Base-by-base conservation (phyloP, 2,888 invertebrate species). In the Mellilla xanthometata region DNA sequence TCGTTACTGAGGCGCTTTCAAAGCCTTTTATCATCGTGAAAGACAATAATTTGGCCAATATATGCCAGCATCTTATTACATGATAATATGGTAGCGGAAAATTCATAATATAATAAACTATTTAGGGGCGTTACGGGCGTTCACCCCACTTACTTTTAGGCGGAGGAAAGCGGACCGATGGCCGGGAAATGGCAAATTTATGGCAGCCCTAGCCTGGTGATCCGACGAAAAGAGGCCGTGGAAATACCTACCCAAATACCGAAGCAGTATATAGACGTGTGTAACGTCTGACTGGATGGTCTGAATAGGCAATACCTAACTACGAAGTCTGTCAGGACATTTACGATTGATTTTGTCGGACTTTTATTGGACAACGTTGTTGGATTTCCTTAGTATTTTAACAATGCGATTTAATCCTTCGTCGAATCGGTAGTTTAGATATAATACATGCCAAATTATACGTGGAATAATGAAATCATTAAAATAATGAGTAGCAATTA, bases 121-220 rank as follows among this genome's bases (percentile, higher is more conserved):
- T 67, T 66, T 63, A 63, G 45, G 64, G 58, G 58, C 54, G 58
- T 54, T 27, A 27, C 51, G 65, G 55, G 12, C 71, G 53, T 70
- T 72, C 64, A 70, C 65, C 68, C 64, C 62, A 43, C 39, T 41
- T 46, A 49, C 48, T 47, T 40, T 40, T 47, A 38, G 29, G 38
- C 30, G 27, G 41, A 49, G 57, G 62, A 65, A 68, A 70, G 54
- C 65, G 56, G 71, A 59, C 56, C 65, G 58, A 59, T 58, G 67
- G 55, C 65, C 68, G 59, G 55, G 42, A 56, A 60, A 65, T 60
- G 52, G 56, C 44, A 39, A 56, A 57, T 62, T 57, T 61, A 62
- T 60, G 62, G 56, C 65, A 63, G 44, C 72, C 72, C 70, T 75
- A 63, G 67, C 60, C 68, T 63, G 60, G 55, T 63, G 64, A 65